Base-by-base conservation (phyloP, 2,888 invertebrate genomes). In the Mesochorus sp. region DNA sequence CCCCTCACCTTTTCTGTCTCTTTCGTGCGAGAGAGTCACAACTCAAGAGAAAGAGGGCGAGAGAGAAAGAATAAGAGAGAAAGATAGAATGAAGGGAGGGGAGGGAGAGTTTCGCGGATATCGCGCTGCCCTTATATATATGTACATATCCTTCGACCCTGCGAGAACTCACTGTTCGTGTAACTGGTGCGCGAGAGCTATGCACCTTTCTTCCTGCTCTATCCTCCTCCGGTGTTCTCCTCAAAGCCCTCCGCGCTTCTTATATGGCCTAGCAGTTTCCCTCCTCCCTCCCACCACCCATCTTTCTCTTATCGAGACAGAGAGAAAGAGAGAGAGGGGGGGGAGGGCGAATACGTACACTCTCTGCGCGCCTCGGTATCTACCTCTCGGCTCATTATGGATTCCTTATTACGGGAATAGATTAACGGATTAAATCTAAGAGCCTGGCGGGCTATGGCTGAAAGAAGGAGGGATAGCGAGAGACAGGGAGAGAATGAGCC, bases 341-440 rank as follows among this genome's bases (percentile, higher is more conserved):
- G n/a, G n/a, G n/a, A n/a, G n/a, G n/a, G n/a, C n/a, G n/a, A n/a
- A n/a, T 31, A 49, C 24, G 44, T 59, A 49, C 53, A 55, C 59
- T 59, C 39, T 34, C 53, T 47, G 72, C 53, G 72, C 53, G 14
- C 64, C 57, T 51, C 51, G 64, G 66, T 74, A 78, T 78, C 78
- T 78, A 79, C 80, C 81, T 82, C 83, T 83, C 83, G 83, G 84
- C 85, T 85, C 85, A 84, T 85, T 85, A 85, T 85, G 85, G 85
- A 84, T 85, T 86, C 85, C 85, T 86, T 83, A 85, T 86, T 86
- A 85, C 82, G 81, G 81, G 84, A 81, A 86, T 85, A 85, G 85
- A 86, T 86, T 85, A 85, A 82, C 83, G 85, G 86, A 86, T 85
- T 85, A 85, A 86, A 85, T 85, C 83, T 85, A 84, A 82, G 82